Base-by-base conservation (phyloP, 1,140 invertebrate genomes). In the Branchinecta lindahli region DNA sequence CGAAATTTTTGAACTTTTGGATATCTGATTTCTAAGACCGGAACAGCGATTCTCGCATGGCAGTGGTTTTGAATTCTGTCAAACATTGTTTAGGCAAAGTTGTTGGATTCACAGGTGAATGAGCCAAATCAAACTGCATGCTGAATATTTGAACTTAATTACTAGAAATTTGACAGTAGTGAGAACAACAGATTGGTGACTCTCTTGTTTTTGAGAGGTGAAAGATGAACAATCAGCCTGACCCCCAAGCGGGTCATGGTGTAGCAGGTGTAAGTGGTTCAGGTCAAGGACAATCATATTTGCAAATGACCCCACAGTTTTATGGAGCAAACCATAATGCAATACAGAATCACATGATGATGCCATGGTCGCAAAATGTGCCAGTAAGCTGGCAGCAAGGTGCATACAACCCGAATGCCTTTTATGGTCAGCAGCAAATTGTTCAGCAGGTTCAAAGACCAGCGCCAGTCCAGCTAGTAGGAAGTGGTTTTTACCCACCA, bases 361-460 rank as follows among this genome's bases (percentile, higher is more conserved):
- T 52, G 9, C 47, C 47, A 52, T 9, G 47, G n/a, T 52, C 47
- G 9, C 47, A 52, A 52, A n/a, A 52, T 52, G 47, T 52, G 47
- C 47, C 47, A 52, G 9, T 52, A 52, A 52, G 47, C 9, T 52
- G 47, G 47, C 47, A 52, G 47, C 47, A 52, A n/a, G 47, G 47
- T 52, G 9, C 47, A 52, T 52, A 52, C 47, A 52, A n/a, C n/a
- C 47, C 47, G 9, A 52, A 52, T 9, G 9, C 9, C 47, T 52
- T 52, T 52, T 52, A 52, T 52, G 47, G 47, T 52, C 47, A 52
- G 47, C 47, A 52, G n/a, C 47, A 52, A 52, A n/a, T 52, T 52
- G 47, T 52, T 52, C 47, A 52, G 47, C 47, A n/a, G 47, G 47
- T 9, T n/a, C 9, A 52, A 52, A n/a, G n/a, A n/a, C n/a, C n/a